phyloP scores from a whole-genome alignment of 2,113 vertebrate genomes.

The Ellobius talpinus region DNA sequence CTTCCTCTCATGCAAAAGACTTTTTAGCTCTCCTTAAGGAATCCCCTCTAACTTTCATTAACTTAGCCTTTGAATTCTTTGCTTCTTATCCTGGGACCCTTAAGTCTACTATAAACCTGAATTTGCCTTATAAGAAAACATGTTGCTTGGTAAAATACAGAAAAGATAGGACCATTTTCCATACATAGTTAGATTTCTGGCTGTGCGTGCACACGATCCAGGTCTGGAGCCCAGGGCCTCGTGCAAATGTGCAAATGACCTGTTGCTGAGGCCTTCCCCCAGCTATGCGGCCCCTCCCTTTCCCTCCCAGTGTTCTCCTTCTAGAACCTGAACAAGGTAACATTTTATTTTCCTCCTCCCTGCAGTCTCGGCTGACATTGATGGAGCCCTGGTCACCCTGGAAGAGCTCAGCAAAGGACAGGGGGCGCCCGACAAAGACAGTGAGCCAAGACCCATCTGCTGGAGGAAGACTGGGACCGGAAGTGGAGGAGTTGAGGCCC shows the following conservation, averaged over 20 bases:
- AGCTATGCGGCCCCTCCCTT: too few species aligned
- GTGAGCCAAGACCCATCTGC: too few species aligned
- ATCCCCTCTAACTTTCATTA: not conserved
- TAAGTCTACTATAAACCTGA: not conserved
- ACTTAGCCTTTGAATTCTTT: not conserved
- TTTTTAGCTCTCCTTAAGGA: not conserved
- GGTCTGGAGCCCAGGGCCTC: not conserved
- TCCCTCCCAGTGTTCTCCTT: too few species aligned
- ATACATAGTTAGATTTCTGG: not conserved
- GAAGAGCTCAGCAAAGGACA: not conserved
- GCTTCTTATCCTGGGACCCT: not conserved
- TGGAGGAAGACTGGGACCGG: not conserved
- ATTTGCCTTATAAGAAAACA: not conserved
- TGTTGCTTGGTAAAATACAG: not conserved
- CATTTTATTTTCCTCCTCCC: too few species aligned
- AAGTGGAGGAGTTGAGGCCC: not conserved
- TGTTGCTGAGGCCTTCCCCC: not conserved
- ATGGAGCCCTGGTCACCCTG: too few species aligned
- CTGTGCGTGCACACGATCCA: too few species aligned
- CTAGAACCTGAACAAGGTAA: too few species aligned
- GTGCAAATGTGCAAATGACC: not conserved
- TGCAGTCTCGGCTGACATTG: too few species aligned
- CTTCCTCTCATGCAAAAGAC: not conserved
- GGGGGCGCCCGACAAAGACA: too few species aligned
- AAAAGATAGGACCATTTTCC: not conserved